Base-by-base conservation (phyloP, 2,113 vertebrate species). In the Lycaon pictus region DNA sequence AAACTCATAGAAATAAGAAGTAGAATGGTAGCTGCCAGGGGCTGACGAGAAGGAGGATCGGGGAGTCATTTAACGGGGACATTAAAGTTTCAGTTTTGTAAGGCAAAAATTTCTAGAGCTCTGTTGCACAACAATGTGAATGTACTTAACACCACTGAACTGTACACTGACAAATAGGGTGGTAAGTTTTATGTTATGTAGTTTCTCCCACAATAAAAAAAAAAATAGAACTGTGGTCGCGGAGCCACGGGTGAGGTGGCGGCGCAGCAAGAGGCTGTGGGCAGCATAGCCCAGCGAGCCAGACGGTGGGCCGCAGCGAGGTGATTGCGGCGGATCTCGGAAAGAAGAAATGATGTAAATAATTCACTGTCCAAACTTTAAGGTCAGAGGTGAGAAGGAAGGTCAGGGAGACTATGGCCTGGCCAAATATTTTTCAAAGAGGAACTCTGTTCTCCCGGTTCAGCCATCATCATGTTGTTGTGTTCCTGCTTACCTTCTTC, bases 401-500 rank as follows among this genome's bases (percentile, higher is more conserved):
- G 55, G 22, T 15, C 51, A 1, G 51, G 81, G 43, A 62, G 95
- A 86, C 82, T 90, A 99, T 98, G 99, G 98, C 98, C 92, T 96
- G 98, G 96, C 98, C 98, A 12, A 58, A 25, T 7, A n/a, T 81
- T 63, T 91, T 98, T 12, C 65, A 90, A 19, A 98, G 98, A 82
- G 98, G 95, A 48, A 23, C 98, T 97, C 98, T 98, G 84, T 95
- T 99, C 96, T 99, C 99, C 92, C 99, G 98, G 95, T 99, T 99
- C 98, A 99, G 99, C 89, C 99, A 99, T 92, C 99, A 99, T 97
- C 99, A 99, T 0, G 72, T 99, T 43, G 98, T 98, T 3, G 99
- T 99, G 87, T 99, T 99, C 98, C 98, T 99, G 95, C 99, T 99
- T 93, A 99, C 99, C 80, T 99, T 99, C 98, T 99, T 99, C 99